These are phyloP conservation scores for Mesocricetus auratus DNA, from an alignment of 2,113 vertebrate genomes.

Conservation along the genomic window DNA sequence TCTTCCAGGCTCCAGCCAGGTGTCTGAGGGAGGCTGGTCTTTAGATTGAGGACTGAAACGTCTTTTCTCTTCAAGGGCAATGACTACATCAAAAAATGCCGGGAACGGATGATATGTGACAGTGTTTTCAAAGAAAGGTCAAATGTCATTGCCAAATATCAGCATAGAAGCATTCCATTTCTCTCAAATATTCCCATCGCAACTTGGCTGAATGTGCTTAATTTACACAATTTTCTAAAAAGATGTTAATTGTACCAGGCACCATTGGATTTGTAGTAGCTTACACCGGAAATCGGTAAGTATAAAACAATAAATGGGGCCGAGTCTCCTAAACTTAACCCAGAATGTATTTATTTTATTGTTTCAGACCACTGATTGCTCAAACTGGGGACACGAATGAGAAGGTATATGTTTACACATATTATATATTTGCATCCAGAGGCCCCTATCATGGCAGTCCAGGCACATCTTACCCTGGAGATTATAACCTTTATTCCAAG, in stretches of 20 bases:
- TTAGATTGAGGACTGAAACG: not conserved
- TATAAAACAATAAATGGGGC: conserved; percentile 11
- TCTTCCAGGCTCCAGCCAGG: conserved; percentile 26
- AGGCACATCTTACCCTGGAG: conserved; percentile 65
- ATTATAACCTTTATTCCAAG: conserved; percentile 81
- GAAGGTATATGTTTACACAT: conserved; percentile 65
- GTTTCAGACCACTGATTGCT: conserved; percentile 68
- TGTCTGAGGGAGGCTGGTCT: conserved; percentile 35
- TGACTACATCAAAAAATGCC: conserved; percentile 79
- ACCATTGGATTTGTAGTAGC: not conserved
- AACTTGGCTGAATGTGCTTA: conserved; percentile 48
- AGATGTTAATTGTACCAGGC: conserved; percentile 17
- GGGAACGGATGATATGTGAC: conserved; percentile 70
- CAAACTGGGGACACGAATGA: conserved; percentile 72
- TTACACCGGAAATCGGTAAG: not conserved
- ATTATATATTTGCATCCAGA: conserved; percentile 72
- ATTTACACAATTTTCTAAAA: conserved; percentile 41
- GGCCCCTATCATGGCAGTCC: conserved; percentile 71
- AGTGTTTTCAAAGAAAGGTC: conserved; percentile 81
- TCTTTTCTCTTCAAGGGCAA: conserved; percentile 69
- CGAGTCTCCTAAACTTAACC: conserved; percentile 21
- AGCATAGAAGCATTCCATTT: conserved; percentile 62
- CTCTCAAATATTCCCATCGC: conserved; percentile 49
- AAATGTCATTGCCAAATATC: conserved; percentile 79
- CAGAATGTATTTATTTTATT: conserved; percentile 36